These are phyloP conservation scores for Malurus melanocephalus DNA, from an alignment of 2,113 vertebrate species.

Conservation along the genomic window DNA sequence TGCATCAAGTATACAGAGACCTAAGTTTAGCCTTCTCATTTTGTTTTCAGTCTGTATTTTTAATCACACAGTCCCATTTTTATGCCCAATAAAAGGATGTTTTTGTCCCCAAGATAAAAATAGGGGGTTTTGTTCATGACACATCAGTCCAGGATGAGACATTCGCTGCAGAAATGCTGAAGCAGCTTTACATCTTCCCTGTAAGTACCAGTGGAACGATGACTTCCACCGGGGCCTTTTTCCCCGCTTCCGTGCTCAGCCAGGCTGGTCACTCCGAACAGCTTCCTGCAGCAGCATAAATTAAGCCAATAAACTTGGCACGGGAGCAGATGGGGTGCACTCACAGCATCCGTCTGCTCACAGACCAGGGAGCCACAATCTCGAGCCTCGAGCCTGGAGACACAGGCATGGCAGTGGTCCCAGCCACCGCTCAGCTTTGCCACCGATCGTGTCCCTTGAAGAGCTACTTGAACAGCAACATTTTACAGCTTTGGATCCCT, in stretches of 20 bases:
- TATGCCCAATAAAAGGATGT: fast-evolving
- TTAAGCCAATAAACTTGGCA: neutral
- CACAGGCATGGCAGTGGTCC: fast-evolving
- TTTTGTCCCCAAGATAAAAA: neutral
- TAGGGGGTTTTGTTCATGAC: fast-evolving
- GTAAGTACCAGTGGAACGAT: fast-evolving
- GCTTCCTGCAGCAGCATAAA: neutral
- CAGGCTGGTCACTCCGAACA: fast-evolving
- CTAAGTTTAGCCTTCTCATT: neutral
- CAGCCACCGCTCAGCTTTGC: neutral
- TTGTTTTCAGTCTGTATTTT: neutral
- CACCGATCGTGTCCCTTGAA: fast-evolving
- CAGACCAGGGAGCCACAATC: neutral
- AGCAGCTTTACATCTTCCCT: neutral
- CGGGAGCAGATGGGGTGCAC: neutral
- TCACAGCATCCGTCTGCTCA: neutral
- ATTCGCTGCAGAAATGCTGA: neutral
- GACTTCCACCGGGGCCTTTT: neutral
- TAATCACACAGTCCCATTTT: neutral
- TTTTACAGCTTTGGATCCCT: neutral
- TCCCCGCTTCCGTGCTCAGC: neutral
- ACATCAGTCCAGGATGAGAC: fast-evolving
- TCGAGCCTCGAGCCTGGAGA: neutral
- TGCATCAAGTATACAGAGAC: fast-evolving
- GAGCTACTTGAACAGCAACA: neutral